Base-by-base conservation (phyloP, 2,888 invertebrate genomes). In the Dynastes hyllus region DNA sequence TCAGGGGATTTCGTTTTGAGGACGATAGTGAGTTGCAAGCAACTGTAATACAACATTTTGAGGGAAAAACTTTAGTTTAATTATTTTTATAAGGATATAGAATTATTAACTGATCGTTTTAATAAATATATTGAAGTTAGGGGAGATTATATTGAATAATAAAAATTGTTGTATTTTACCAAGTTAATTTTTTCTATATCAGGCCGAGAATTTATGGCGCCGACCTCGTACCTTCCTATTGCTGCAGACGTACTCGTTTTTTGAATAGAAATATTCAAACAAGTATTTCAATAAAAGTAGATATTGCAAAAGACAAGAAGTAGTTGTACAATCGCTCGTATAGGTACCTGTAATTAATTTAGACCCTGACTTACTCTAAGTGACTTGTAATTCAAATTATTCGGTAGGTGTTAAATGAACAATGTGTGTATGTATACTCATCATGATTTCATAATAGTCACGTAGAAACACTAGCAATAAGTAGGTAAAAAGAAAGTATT, bases 341-440 rank as follows among this genome's bases (percentile, higher is more conserved):
- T 29, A n/a, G 2, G 27, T 32, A 11, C 11, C 22, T 61, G 5
- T 8, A 22, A 61, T 29, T 63, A 63, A 63, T 63, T 63, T 63
- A 13, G 11, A 29, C 63, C 63, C 29, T 66, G 45, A 2, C 66
- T 11, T n/a, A 45, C 11, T 6, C 66, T 66, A 66, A 40, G 9
- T 40, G 3, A 32, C 13, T 27, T 16, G 3, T n/a, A 61, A 27
- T 61, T 9, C 61, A 27, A 61, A 61, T 40, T 63, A 63, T 29
- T 63, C 11, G 29, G 32, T 61, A 61, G 61, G 61, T 61, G 61
- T 61, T 61, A 61, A 61, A 29, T 11, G 61, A 27, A 27, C 6
- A 22, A 61, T 66, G 16, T 5, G 32, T 37, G 5, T 37, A 37
- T 37, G 32, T 37, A 37, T 5, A 37, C 45, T 45, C 11, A 37